Conservation (phyloP, 2,888 invertebrate genomes). For the Heterodera filipjevi region DNA sequence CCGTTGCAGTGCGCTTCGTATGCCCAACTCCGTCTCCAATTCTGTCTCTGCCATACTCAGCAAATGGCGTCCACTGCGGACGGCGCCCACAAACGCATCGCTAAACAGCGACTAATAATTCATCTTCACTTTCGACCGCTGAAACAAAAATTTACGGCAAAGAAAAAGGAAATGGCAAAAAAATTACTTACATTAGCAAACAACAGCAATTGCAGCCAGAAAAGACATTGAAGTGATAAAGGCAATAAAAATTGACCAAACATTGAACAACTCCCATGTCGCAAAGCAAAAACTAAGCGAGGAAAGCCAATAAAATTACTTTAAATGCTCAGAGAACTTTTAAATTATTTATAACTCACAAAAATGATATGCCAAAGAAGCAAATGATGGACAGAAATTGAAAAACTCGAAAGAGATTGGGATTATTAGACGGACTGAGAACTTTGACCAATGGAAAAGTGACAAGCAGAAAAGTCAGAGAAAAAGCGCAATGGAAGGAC, state of each 20-base stretch:
- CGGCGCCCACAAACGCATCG: slow-evolving; percentile 74
- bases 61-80: slow-evolving; percentile 79
- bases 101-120: too few relatives aligned
- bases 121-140: too few relatives aligned
- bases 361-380: slow-evolving; percentile 23
- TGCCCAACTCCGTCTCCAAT: slow-evolving; percentile 74
- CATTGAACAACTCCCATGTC: slow-evolving; percentile 36
- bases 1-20: slow-evolving; percentile 78
- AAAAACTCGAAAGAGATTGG: background rate
- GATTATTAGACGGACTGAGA: background rate
- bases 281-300: slow-evolving; percentile 38
- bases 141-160: too few relatives aligned
- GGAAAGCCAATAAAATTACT: background rate
- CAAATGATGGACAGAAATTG: slow-evolving; percentile 17
- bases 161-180: background rate
- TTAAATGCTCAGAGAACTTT: too few relatives aligned
- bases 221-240: slow-evolving; percentile 39
- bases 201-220: slow-evolving; percentile 36
- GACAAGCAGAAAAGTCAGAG: slow-evolving; percentile 1
- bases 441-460: background rate
- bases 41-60: slow-evolving; percentile 78
- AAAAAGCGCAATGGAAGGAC: slow-evolving; percentile 20
- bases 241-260: slow-evolving; percentile 40
- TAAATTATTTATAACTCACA: slow-evolving; percentile 40
- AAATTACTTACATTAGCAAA: slow-evolving; percentile 4